Evolutionary conservation across 2,113 vertebrate genomes (phyloP).

Genomic region (Hystrix brachyura): DNA sequence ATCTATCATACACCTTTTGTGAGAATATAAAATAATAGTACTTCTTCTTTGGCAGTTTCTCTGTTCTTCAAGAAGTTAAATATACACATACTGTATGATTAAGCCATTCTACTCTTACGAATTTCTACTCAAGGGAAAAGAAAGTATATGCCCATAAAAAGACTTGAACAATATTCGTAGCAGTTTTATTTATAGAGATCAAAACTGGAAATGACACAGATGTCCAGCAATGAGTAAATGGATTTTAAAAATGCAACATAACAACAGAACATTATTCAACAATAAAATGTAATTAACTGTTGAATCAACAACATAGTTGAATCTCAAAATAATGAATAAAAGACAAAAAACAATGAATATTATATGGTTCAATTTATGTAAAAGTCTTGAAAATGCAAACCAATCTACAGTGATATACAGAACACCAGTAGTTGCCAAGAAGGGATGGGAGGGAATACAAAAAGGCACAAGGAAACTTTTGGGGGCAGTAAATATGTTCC

Average conservation of each 20-base stretch:
- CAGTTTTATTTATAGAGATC: background rate
- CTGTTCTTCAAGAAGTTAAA: conserved; percentile 9
- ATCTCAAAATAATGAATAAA: background rate
- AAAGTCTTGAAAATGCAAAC: background rate
- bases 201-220: background rate
- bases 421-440: background rate
- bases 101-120: background rate
- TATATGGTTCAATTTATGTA: background rate
- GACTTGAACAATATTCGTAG: background rate
- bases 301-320: background rate
- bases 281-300: background rate
- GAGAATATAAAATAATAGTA: background rate
- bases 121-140: too few species aligned
- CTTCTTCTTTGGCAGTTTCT: background rate
- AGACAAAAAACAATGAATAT: background rate
- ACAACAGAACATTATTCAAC: background rate
- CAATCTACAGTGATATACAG: background rate
- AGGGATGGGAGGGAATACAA: background rate
- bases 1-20: background rate
- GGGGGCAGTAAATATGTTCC: background rate
- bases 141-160: background rate
- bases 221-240: background rate
- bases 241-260: background rate
- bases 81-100: background rate
- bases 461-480: background rate